Evolutionary conservation across 2,797 vertebrate species (phyloP).

Genomic region (Pantherophis alleghaniensis): DNA sequence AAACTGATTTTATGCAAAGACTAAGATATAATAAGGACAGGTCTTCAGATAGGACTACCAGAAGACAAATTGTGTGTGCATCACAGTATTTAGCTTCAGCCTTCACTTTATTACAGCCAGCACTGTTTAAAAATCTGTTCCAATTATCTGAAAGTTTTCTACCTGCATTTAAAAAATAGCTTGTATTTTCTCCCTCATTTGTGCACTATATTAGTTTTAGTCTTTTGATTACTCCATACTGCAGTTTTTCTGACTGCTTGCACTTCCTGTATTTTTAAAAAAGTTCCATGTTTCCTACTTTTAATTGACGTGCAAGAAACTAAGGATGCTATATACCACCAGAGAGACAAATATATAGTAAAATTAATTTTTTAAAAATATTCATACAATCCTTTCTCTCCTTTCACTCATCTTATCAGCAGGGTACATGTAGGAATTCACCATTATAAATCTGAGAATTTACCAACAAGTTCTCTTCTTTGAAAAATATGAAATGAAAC

Average conservation of each 20-base stretch:
- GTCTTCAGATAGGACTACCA: not conserved
- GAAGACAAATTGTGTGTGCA: not conserved
- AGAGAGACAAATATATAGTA: not conserved
- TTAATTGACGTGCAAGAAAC: not conserved
- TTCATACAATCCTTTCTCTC: not conserved
- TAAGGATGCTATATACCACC: not conserved
- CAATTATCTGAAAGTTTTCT: not conserved
- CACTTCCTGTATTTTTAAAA: not conserved
- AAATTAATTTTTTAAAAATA: not conserved
- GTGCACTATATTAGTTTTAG: not conserved
- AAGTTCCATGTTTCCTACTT: not conserved
- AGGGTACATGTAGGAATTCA: not conserved
- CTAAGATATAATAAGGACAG: not conserved
- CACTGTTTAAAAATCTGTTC: not conserved
- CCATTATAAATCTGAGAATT: not conserved
- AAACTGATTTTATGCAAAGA: not conserved
- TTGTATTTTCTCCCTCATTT: not conserved
- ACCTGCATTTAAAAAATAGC: not conserved
- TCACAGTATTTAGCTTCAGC: not conserved
- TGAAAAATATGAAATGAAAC: not conserved
- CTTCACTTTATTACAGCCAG: not conserved
- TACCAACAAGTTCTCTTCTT: not conserved
- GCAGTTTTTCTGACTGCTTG: not conserved
- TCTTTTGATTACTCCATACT: not conserved
- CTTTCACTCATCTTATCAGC: not conserved